These are phyloP conservation scores for Diachasmimorpha longicaudata DNA, from an alignment of 1,140 invertebrate genomes.

Conservation along the genomic window DNA sequence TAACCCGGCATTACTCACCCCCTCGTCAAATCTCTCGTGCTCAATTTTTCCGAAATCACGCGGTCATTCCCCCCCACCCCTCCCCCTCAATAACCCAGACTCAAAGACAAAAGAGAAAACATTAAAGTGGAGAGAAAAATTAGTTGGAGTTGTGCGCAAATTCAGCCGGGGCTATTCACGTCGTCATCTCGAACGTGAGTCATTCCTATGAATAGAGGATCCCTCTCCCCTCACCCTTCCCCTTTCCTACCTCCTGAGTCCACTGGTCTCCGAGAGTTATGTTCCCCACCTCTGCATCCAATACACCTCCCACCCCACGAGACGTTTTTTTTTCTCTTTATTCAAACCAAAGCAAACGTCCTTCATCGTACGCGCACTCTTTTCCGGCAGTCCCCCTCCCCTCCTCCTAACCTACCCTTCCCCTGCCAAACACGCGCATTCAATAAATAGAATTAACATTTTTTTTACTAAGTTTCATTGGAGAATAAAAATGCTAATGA, in stretches of 20 bases:
- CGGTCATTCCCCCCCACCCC: too few relatives aligned
- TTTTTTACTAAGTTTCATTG: not conserved
- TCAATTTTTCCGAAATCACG: too few relatives aligned
- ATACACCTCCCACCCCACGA: not conserved
- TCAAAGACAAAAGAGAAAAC: not conserved
- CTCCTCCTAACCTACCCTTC: not conserved
- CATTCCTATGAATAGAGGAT: slow-evolving; percentile 53
- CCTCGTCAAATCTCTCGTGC: too few relatives aligned
- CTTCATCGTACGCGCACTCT: slow-evolving; percentile 2
- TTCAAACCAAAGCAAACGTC: not conserved
- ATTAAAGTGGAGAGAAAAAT: not conserved
- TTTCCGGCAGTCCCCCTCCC: not conserved
- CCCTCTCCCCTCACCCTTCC: slow-evolving; percentile 20
- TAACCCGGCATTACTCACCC: too few relatives aligned
- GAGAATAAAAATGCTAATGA: not conserved
- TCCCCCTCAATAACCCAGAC: too few relatives aligned
- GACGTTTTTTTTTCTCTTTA: not conserved
- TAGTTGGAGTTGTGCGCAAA: slow-evolving; percentile 45
- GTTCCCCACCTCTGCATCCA: not conserved
- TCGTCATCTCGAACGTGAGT: slow-evolving; percentile 49
- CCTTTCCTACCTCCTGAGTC: not conserved
- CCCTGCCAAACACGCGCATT: not conserved
- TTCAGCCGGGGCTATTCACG: slow-evolving; percentile 51
- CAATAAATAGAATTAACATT: not conserved
- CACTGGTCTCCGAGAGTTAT: not conserved